phyloP scores from a whole-genome alignment of 1,140 invertebrate genomes.

The Scaptodrosophila lebanonensis region DNA sequence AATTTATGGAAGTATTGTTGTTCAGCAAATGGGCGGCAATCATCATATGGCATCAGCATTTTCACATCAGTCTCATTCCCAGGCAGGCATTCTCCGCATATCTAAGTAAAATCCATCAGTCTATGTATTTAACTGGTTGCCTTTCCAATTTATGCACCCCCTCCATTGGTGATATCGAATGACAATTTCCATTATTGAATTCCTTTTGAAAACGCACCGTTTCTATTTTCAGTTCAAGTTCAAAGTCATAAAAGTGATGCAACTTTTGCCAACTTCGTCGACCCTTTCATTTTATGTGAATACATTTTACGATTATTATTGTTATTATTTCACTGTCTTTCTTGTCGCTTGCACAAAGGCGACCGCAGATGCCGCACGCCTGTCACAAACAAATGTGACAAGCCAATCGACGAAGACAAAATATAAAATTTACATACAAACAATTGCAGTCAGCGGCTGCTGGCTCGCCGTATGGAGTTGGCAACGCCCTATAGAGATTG shows the following conservation, averaged over 20 bases:
- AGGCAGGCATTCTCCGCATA: no score
- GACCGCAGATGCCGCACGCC: neutral
- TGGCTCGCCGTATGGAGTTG: no score
- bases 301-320: constrained; percentile 49
- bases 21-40: no score
- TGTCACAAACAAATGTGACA: constrained; percentile 11
- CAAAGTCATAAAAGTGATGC: constrained; percentile 63
- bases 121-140: no score
- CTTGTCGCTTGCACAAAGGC: constrained; percentile 13
- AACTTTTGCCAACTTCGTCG: constrained; percentile 35
- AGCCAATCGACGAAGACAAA: constrained; percentile 54
- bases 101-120: no score
- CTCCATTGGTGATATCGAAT: no score
- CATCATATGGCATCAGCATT: no score
- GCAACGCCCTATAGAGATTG: neutral
- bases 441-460: constrained; percentile 61
- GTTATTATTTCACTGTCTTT: constrained; percentile 25
- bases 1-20: no score
- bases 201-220: neutral
- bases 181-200: no score
- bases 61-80: no score
- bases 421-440: constrained; percentile 59
- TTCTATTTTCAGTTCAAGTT: constrained; percentile 62
- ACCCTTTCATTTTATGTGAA: constrained; percentile 67
- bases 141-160: no score